A percentile compares a stretch with the other conserved stretches of the same genome.
phyloP scores from a whole-genome alignment of 2,113 vertebrate genomes.

The Platysternon megacephalum region DNA sequence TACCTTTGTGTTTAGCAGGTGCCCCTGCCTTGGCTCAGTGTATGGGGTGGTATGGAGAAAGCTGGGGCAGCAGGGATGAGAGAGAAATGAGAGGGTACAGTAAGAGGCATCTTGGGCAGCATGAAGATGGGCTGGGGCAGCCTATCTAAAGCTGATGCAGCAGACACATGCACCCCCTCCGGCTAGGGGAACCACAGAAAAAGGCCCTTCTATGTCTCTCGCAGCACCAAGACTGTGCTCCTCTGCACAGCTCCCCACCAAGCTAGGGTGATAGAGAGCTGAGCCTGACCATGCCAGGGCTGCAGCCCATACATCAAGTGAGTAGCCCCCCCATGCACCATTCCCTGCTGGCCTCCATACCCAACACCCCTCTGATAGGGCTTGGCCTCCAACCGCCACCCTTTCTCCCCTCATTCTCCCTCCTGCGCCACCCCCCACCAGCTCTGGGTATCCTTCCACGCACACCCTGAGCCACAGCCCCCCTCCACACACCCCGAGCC shows the following conservation, averaged over 20 bases:
- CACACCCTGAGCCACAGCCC: too few species aligned
- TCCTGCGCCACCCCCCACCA: too few species aligned
- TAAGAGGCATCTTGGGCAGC: not conserved
- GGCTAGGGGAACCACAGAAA: not conserved
- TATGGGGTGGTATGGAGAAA: not conserved
- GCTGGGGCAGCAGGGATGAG: not conserved
- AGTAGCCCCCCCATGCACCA: not conserved
- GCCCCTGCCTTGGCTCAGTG: not conserved
- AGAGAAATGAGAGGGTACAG: not conserved
- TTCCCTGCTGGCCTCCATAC: not conserved
- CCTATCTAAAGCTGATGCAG: not conserved
- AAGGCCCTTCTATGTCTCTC: not conserved
- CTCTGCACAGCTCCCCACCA: not conserved
- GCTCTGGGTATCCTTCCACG: too few species aligned
- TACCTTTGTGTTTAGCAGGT: not conserved
- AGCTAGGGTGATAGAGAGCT: not conserved
- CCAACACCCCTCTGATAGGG: not conserved
- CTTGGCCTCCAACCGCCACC: too few species aligned
- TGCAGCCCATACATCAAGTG: too few species aligned
- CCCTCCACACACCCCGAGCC: too few species aligned
- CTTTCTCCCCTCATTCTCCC: too few species aligned
- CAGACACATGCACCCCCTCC: fast-evolving
- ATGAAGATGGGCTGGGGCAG: not conserved
- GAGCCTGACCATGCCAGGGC: not conserved
- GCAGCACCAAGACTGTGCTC: not conserved